Base-by-base conservation (phyloP, 2,113 vertebrate species). In the Corydoras maculifer region DNA sequence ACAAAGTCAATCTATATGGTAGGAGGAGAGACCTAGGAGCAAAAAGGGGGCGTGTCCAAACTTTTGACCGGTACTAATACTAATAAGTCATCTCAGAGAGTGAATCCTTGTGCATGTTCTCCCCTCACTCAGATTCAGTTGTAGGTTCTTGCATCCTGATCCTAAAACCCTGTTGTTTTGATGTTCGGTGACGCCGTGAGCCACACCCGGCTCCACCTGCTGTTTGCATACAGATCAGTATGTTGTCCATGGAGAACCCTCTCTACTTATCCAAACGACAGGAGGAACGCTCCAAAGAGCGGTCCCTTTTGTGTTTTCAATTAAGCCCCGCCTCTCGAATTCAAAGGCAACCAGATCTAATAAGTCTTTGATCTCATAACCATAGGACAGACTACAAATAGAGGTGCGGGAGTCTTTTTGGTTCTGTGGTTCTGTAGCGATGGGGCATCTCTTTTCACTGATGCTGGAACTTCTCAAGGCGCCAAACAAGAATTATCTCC, bases 401-500 rank as follows among this genome's bases (percentile, higher is more conserved):
- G 69, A 65, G 74, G 75, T 67, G 18, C 18, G 18, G 18, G 18
- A 35, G 65, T 51, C 25, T 70, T 77, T 68, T 77, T 57, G 58
- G 69, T 7, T 3, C 78, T 79, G 76, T 82, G 81, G 80, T 87
- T 81, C 73, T 53, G 74, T 72, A 82, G 66, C 66, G 61, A 32
- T 75, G 67, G 68, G 70, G 78, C 72, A 78, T 84, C 76, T 77
- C 74, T 67, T 77, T 68, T 74, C 74, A 68, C 79, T 72, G 77
- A 66, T 79, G 80, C 78, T 77, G 78, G 81, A 79, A 43, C 7
- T 43, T 43, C 35, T 43, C 35, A 68, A 53, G 61, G 68, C 53
- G 67, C 15, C 77, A 68, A 68, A 86, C 75, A 68, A 81, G 85
- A 91, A 91, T 83, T 85, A 86, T 86, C 83, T 85, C 84, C 81